Evolutionary conservation across 2,888 invertebrate genomes (phyloP).

Genomic region (Drosophila anomalata): DNA sequence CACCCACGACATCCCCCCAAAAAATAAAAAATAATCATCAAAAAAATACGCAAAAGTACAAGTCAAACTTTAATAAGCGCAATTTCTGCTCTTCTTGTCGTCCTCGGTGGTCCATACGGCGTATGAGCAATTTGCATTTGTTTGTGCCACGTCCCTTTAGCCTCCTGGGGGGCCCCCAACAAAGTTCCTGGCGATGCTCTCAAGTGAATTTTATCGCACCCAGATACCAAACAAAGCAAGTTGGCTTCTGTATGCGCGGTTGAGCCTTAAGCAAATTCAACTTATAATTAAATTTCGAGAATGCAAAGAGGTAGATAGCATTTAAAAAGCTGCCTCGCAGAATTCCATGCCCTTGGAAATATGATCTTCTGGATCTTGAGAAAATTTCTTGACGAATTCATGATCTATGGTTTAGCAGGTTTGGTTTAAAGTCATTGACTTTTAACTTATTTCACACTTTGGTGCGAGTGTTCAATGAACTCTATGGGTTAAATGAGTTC

Average conservation of each 20-base stretch:
- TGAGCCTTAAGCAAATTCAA: conserved; percentile 39
- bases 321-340: conserved; percentile 1
- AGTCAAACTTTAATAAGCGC: conserved; percentile 74
- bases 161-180: conserved; percentile 39
- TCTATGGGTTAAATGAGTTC: conserved; percentile 6
- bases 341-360: neutral
- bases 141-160: conserved; percentile 41
- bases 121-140: conserved; percentile 72
- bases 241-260: conserved; percentile 27
- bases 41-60: conserved; percentile 52
- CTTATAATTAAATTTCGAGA: conserved; percentile 39
- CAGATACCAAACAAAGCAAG: conserved; percentile 61
- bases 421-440: conserved; percentile 51
- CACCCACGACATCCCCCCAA: neutral
- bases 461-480: conserved; percentile 65
- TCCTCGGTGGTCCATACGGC: conserved; percentile 56
- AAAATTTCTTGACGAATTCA: conserved; percentile 1
- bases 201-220: conserved; percentile 61
- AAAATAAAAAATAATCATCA: conserved; percentile 5
- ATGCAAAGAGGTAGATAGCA: conserved; percentile 33
- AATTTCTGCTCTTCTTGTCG: conserved; percentile 50
- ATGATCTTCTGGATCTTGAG: neutral
- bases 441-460: conserved; percentile 46
- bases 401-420: conserved; percentile 52
- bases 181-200: conserved; percentile 60